phyloP scores from a whole-genome alignment of 2,797 vertebrate genomes.

The Coregonus sp. region DNA sequence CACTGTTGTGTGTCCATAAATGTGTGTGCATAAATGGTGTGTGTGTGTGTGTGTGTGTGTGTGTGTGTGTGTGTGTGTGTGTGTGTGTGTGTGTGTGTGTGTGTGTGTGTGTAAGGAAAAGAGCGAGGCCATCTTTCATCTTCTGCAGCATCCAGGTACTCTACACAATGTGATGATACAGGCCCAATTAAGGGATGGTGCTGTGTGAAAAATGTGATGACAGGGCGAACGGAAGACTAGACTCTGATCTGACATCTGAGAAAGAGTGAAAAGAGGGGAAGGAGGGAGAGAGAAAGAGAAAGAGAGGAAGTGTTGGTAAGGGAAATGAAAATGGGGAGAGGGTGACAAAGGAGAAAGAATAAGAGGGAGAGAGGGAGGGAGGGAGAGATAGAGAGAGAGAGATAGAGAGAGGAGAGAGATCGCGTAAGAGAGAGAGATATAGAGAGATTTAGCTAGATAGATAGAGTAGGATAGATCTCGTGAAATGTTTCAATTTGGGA shows the following conservation, averaged over 20 bases:
- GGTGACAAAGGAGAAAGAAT: constrained; percentile 6
- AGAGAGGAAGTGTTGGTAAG: constrained; percentile 29
- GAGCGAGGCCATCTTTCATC: constrained; percentile 65
- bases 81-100: constrained; percentile 9
- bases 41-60: not conserved
- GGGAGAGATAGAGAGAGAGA: constrained; percentile 30
- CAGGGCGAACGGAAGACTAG: constrained; percentile 69
- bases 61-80: constrained; percentile 1
- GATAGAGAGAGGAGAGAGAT: constrained; percentile 26
- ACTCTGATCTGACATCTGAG: constrained; percentile 76
- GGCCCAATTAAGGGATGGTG: constrained; percentile 74
- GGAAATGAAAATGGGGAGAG: constrained; percentile 18
- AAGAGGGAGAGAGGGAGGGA: constrained; percentile 16
- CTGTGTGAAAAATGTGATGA: constrained; percentile 76
- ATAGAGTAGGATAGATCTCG: too few relatives aligned
- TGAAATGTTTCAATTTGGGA: too few relatives aligned
- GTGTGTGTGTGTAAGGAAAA: not conserved
- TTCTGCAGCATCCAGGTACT: constrained; percentile 66
- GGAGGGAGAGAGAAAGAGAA: constrained; percentile 23
- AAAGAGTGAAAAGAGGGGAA: constrained; percentile 35
- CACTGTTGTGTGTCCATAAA: constrained; percentile 21
- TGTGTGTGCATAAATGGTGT: constrained; percentile 6
- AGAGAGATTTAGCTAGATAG: too few relatives aligned
- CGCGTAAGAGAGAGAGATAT: constrained; percentile 29
- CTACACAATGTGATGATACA: constrained; percentile 75